Percentiles rank a stretch among this genome's conserved stretches.
phyloP scores from a whole-genome alignment of 92 coral and sea anemone species.

The Phenganax marumi region DNA sequence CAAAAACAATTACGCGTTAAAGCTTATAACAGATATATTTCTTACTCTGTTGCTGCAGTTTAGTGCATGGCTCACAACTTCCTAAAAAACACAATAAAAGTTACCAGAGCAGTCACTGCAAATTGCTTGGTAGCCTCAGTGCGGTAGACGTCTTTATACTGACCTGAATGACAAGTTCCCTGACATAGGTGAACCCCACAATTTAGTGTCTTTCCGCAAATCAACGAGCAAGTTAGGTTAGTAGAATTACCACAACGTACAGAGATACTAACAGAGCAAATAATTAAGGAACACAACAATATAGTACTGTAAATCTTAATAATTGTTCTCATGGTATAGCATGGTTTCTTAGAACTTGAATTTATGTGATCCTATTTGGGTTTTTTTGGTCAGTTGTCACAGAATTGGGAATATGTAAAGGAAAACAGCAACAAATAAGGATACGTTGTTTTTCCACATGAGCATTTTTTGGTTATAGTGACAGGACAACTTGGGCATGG shows the following conservation, averaged over 20 bases:
- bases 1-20: too few species aligned
- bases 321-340: too few species aligned
- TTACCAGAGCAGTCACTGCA: neutral
- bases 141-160: neutral
- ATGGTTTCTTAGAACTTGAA: too few species aligned
- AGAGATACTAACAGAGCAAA: constrained; percentile 53
- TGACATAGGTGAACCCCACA: constrained; percentile 75
- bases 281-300: constrained; percentile 27
- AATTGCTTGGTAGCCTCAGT: neutral
- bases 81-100: constrained; percentile 47
- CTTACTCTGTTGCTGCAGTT: constrained; percentile 66
- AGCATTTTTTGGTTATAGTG: constrained; percentile 73
- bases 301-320: too few species aligned
- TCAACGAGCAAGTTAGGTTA: constrained; percentile 66
- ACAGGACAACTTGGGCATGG: constrained; percentile 98
- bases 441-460: constrained; percentile 89
- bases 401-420: neutral
- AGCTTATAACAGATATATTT: neutral
- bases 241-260: constrained; percentile 82
- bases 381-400: neutral
- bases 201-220: constrained; percentile 77
- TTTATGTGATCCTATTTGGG: neutral
- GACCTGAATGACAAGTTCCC: constrained; percentile 77
- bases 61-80: constrained; percentile 71
- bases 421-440: constrained; percentile 27